Percentiles rank a stretch among this genome's conserved stretches.
Evolutionary conservation across 2,113 vertebrate genomes (phyloP).

Genomic region (Mus pahari): DNA sequence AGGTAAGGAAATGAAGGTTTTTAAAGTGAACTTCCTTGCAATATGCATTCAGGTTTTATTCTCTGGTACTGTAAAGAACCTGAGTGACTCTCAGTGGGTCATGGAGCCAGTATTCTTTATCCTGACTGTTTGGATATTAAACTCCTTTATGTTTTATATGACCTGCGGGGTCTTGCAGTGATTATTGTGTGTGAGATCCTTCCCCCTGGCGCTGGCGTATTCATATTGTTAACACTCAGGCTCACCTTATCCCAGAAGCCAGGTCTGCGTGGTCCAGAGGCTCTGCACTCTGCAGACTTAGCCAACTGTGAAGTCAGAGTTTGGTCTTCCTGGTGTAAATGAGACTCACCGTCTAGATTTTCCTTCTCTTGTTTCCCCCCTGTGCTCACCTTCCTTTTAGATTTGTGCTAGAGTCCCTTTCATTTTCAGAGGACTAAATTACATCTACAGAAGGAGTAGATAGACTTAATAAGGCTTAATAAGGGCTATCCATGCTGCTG

Average conservation of each 20-base stretch:
- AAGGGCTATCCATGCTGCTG: constrained; percentile 6
- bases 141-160: constrained; percentile 82
- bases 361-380: constrained; percentile 48
- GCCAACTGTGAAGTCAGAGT: constrained; percentile 27
- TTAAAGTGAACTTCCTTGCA: constrained; percentile 64
- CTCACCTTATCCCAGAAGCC: constrained; percentile 32
- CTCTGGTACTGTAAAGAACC: constrained; percentile 80
- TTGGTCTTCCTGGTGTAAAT: constrained; percentile 45
- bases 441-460: constrained; percentile 35
- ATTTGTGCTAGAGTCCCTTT: not conserved
- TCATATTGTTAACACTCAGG: constrained; percentile 45
- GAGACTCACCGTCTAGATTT: constrained; percentile 14
- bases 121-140: constrained; percentile 81
- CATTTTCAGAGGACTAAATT: constrained; percentile 40
- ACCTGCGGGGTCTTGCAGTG: constrained; percentile 77
- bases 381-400: constrained; percentile 11
- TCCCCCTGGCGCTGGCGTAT: constrained; percentile 42
- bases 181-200: constrained; percentile 76
- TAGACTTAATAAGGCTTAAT: constrained; percentile 43
- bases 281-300: constrained; percentile 44
- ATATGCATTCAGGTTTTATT: constrained; percentile 69
- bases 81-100: constrained; percentile 63
- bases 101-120: constrained; percentile 76
- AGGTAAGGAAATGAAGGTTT: constrained; percentile 67
- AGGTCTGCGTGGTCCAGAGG: constrained; percentile 31